Conservation (phyloP, 2,113 vertebrate genomes). For the Synchiropus splendidus region DNA sequence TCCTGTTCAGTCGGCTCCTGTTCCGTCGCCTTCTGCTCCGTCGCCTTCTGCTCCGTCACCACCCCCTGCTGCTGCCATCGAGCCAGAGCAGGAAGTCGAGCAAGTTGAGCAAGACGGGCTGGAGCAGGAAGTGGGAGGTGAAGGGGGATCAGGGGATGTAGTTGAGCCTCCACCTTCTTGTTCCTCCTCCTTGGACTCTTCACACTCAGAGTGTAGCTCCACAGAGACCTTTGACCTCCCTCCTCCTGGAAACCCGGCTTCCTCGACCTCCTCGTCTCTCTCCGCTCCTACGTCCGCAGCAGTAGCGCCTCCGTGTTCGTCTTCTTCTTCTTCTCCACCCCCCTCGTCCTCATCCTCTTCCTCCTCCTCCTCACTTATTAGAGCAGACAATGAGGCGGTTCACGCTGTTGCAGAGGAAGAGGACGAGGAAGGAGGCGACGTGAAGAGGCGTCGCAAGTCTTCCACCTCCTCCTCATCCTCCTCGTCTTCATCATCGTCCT, state of each 20-base stretch:
- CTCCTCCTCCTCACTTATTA: constrained; percentile 37
- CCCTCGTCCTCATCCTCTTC: constrained; percentile 63
- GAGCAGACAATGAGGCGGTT: constrained; percentile 10
- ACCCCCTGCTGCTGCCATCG: constrained; percentile 47
- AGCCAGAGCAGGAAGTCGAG: constrained; percentile 24
- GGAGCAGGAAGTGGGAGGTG: constrained; percentile 58
- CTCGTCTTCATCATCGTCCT: constrained; percentile 49
- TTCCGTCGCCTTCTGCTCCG: background rate
- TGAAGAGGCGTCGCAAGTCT: constrained; percentile 39
- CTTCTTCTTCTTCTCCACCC: constrained; percentile 50
- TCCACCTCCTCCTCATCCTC: constrained; percentile 46
- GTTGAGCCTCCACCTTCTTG: constrained; percentile 42
- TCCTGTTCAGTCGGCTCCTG: too few relatives aligned
- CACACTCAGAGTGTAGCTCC: constrained; percentile 82
- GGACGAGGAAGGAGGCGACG: constrained; percentile 22
- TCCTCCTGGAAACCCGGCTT: constrained; percentile 75
- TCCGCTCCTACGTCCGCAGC: constrained; percentile 9
- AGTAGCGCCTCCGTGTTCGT: constrained; percentile 51
- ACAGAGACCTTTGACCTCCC: constrained; percentile 85
- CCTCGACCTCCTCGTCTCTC: constrained; percentile 58
- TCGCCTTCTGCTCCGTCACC: background rate
- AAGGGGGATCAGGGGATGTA: constrained; percentile 68
- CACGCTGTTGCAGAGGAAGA: constrained; percentile 15
- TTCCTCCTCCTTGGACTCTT: constrained; percentile 70
- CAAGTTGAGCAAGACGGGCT: constrained; percentile 55